These are phyloP conservation scores for Unio delphinus DNA, from an alignment of 2,888 invertebrate species.

Conservation along the genomic window DNA sequence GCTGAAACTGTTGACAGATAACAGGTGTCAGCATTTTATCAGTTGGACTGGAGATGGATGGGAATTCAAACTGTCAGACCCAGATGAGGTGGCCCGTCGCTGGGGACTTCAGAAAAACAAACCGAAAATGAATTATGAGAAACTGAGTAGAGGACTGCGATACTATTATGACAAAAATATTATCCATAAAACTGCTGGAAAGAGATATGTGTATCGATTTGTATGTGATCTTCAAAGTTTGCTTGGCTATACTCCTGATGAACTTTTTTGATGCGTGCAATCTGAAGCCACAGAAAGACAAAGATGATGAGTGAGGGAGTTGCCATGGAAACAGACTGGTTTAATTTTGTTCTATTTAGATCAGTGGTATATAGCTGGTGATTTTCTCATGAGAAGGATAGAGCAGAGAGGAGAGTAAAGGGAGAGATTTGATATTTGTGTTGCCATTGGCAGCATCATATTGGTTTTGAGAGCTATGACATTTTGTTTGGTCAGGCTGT, in stretches of 20 bases:
- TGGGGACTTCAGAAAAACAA: constrained; percentile 72
- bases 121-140: constrained; percentile 96
- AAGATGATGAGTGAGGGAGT: constrained; percentile 59
- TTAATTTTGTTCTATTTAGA: too few species aligned
- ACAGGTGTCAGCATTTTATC: constrained; percentile 95
- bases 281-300: constrained; percentile 69
- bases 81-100: constrained; percentile 84
- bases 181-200: constrained; percentile 98
- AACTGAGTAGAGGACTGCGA: constrained; percentile 93
- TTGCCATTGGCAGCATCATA: too few species aligned
- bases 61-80: constrained; percentile 98
- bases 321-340: too few species aligned
- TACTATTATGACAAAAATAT: constrained; percentile 99
- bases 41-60: constrained; percentile 99
- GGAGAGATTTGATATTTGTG: too few species aligned
- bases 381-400: too few species aligned
- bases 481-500: too few species aligned
- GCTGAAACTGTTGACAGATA: constrained; percentile 93
- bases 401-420: too few species aligned
- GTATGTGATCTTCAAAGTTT: constrained; percentile 97
- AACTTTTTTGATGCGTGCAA: constrained; percentile 82
- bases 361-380: too few species aligned
- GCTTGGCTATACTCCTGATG: constrained; percentile 96
- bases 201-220: constrained; percentile 98
- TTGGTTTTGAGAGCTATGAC: too few species aligned